Conservation (phyloP, 53 echinoderm and acorn worm genomes). For the Temnopleurus reevesii region DNA sequence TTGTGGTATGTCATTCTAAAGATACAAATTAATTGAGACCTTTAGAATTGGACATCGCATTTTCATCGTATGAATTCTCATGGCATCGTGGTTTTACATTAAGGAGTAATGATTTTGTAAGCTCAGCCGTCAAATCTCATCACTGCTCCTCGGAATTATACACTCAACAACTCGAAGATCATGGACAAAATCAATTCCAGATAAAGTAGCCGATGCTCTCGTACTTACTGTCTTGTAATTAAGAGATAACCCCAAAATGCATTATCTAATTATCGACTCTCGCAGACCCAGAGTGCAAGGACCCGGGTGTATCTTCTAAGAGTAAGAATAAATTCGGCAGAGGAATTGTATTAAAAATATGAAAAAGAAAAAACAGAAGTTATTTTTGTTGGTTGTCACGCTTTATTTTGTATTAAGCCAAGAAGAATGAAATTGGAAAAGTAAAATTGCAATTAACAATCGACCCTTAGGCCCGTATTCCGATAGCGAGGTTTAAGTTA, state of each 20-base stretch:
- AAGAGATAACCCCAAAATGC: not conserved
- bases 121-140: not conserved
- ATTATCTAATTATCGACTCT: not conserved
- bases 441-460: too few species aligned
- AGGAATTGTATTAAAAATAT: not conserved
- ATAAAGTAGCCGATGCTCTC: not conserved
- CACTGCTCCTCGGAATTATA: not conserved
- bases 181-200: not conserved
- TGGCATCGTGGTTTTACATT: not conserved
- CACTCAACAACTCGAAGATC: not conserved
- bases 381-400: not conserved
- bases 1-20: too few species aligned
- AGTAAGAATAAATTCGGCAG: not conserved
- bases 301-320: not conserved
- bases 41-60: not conserved
- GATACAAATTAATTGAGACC: not conserved
- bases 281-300: not conserved
- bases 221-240: not conserved
- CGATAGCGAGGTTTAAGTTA: too few species aligned
- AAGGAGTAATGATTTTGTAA: not conserved
- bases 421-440: not conserved
- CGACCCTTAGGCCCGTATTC: too few species aligned
- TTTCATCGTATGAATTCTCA: not conserved
- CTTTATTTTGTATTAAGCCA: not conserved
- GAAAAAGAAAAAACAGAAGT: not conserved